A percentile compares a stretch with the other conserved stretches of the same genome.
These are phyloP conservation scores for Hetaerina titia DNA, from an alignment of 2,888 invertebrate genomes.

Conservation along the genomic window DNA sequence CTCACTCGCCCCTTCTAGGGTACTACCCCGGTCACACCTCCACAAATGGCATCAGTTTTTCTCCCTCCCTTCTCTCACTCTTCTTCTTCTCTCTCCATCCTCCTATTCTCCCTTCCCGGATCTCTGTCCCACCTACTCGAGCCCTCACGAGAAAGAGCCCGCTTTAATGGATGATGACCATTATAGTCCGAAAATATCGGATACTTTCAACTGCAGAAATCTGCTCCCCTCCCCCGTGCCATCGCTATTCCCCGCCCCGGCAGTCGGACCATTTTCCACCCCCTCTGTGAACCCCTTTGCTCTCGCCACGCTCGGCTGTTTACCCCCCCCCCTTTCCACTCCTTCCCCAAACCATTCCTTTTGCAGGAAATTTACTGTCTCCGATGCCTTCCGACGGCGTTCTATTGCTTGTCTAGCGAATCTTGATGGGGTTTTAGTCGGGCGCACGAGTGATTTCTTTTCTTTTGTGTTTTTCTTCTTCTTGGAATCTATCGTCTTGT, in stretches of 20 bases:
- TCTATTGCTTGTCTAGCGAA: constrained; percentile 33
- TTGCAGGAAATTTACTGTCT: constrained; percentile 33
- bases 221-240: background rate
- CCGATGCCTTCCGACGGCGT: constrained; percentile 11
- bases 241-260: background rate
- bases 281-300: no score
- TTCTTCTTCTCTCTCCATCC: background rate
- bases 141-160: background rate
- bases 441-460: background rate
- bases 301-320: background rate
- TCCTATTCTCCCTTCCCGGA: background rate
- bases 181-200: constrained; percentile 51
- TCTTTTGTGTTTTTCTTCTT: background rate
- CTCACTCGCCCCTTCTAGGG: background rate
- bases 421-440: background rate
- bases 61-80: background rate
- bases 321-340: background rate
- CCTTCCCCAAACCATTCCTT: background rate
- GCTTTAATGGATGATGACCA: constrained; percentile 44
- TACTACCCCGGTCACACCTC: background rate
- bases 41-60: constrained; percentile 49
- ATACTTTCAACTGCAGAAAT: constrained; percentile 26
- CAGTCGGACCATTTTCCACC: no score
- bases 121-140: background rate
- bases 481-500: background rate